Percentiles rank a stretch among this genome's conserved stretches.
Evolutionary conservation across 2,888 invertebrate genomes (phyloP).

Genomic region (Micoletzkya japonica): DNA sequence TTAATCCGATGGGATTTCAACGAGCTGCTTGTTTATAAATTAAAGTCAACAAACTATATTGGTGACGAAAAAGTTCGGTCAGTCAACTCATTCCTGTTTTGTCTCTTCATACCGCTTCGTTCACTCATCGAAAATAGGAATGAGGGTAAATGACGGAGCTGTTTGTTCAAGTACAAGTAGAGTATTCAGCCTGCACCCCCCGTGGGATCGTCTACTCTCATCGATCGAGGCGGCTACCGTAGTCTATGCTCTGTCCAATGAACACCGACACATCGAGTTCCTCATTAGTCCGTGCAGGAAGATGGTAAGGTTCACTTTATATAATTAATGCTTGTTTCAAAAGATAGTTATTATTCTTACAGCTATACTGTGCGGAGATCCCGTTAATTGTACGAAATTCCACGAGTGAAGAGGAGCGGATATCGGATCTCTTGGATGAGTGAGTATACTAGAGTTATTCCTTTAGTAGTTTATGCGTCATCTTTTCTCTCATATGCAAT

Average conservation of each 20-base stretch:
- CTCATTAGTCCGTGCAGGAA: conserved; percentile 18
- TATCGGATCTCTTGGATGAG: conserved; percentile 12
- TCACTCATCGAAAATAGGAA: background rate
- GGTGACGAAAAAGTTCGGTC: too few species aligned
- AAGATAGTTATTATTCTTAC: background rate
- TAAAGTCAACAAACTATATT: too few species aligned
- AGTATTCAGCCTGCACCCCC: conserved; percentile 28
- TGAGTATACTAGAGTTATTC: background rate
- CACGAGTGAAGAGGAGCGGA: conserved; percentile 4
- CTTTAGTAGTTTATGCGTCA: background rate
- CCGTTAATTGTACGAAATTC: conserved; percentile 3
- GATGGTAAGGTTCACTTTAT: conserved; percentile 5
- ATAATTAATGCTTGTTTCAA: background rate
- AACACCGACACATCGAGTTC: conserved; percentile 32
- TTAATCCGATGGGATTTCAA: too few species aligned
- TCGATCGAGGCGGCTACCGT: conserved; percentile 31
- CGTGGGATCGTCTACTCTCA: conserved; percentile 33
- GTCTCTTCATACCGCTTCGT: too few species aligned
- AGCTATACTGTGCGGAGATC: conserved; percentile 13
- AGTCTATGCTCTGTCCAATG: conserved; percentile 30
- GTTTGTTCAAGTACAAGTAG: background rate
- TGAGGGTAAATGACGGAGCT: background rate
- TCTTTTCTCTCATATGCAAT: too few species aligned
- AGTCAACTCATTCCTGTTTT: too few species aligned
- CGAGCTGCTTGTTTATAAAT: too few species aligned